phyloP scores from a whole-genome alignment of 1,140 invertebrate species.

The Heliconius eleuchia region DNA sequence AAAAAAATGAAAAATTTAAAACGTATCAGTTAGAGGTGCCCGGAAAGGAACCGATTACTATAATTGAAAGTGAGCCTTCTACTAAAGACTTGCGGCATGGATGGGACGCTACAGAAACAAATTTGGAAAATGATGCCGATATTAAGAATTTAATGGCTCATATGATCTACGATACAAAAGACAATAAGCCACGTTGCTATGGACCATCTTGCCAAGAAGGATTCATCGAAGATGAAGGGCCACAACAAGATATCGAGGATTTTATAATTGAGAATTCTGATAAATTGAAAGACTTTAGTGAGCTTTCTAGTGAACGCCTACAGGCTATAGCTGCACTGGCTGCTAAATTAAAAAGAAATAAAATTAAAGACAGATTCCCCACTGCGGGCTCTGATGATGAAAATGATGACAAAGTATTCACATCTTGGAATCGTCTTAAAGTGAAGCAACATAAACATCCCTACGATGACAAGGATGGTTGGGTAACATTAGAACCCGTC shows the following conservation, averaged over 20 bases:
- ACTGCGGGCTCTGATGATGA: constrained; percentile 52
- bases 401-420: constrained; percentile 67
- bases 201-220: constrained; percentile 78
- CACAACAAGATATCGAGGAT: constrained; percentile 82
- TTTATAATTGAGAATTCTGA: constrained; percentile 81
- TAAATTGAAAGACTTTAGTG: constrained; percentile 81
- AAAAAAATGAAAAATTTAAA: constrained; percentile 59
- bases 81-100: constrained; percentile 40
- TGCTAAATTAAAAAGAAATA: constrained; percentile 66
- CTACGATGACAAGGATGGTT: constrained; percentile 87
- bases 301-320: constrained; percentile 70
- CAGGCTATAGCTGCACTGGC: constrained; percentile 73
- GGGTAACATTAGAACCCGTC: constrained; percentile 89
- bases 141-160: constrained; percentile 76
- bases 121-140: constrained; percentile 58
- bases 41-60: constrained; percentile 80
- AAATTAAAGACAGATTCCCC: constrained; percentile 62
- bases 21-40: constrained; percentile 79
- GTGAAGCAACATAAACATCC: constrained; percentile 82
- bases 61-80: constrained; percentile 72
- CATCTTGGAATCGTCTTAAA: constrained; percentile 79
- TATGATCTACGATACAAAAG: constrained; percentile 62
- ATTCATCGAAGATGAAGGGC: constrained; percentile 56
- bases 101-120: constrained; percentile 49
- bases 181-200: constrained; percentile 66